Conservation (phyloP, 2,888 invertebrate genomes). For the Drosophila buzzatii region DNA sequence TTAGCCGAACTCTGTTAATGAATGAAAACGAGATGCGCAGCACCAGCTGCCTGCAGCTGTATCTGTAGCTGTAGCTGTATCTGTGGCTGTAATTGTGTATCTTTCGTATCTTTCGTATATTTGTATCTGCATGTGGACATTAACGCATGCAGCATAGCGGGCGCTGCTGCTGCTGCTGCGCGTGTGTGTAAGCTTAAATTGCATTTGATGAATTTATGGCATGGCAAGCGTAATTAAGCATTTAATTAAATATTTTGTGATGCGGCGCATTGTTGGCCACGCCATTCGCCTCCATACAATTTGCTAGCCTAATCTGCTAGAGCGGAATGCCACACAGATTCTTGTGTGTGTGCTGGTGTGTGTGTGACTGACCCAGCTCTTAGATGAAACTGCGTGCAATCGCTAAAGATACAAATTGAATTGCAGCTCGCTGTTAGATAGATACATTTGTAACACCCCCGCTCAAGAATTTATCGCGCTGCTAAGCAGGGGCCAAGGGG, state of each 20-base stretch:
- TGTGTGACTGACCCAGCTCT: constrained; percentile 3
- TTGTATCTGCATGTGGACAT: constrained; percentile 38
- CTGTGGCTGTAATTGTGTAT: constrained; percentile 19
- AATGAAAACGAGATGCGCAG: constrained; percentile 49
- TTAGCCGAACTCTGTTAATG: constrained; percentile 69
- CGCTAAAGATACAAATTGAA: constrained; percentile 32
- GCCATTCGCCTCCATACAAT: constrained; percentile 21
- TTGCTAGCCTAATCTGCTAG: constrained; percentile 69
- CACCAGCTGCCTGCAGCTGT: constrained; percentile 35
- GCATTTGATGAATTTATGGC: constrained; percentile 84
- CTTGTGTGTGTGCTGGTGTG: constrained; percentile 20
- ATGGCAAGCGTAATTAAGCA: constrained; percentile 84
- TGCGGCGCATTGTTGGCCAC: constrained; percentile 63
- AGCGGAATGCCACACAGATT: constrained; percentile 77
- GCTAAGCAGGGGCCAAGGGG: constrained; percentile 22
- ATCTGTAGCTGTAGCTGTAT: constrained; percentile 24
- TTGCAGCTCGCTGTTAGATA: constrained; percentile 4
- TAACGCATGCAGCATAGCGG: constrained; percentile 34
- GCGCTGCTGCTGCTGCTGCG: background rate
- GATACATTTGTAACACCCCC: constrained; percentile 29
- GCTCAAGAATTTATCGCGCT: constrained; percentile 42
- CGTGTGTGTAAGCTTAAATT: constrained; percentile 73
- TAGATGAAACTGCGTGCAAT: constrained; percentile 13
- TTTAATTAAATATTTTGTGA: constrained; percentile 84
- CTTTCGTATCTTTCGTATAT: constrained; percentile 34